phyloP scores from a whole-genome alignment of 2,797 vertebrate genomes.

The Hoplostethus mediterraneus region DNA sequence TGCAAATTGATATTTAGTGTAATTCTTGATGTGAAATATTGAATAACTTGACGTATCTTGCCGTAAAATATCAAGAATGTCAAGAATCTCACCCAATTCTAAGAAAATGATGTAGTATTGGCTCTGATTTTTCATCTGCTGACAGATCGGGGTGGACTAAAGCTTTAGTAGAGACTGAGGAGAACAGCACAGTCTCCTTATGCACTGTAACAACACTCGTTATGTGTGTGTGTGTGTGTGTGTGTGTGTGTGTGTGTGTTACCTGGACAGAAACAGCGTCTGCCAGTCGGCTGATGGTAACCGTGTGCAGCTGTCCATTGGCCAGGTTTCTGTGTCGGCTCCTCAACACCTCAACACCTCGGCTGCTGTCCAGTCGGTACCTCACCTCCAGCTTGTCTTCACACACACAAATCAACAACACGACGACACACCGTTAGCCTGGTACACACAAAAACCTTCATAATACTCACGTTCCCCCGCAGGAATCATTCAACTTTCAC shows the following conservation, averaged over 20 bases:
- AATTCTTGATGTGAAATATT: too few species aligned
- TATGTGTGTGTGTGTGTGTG: background rate
- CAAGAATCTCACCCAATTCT: too few species aligned
- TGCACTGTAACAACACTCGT: background rate
- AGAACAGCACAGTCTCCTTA: background rate
- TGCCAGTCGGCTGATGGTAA: slow-evolving; percentile 87
- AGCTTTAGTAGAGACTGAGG: background rate
- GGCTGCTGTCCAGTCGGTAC: slow-evolving; percentile 88
- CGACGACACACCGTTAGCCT: background rate
- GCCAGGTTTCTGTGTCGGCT: slow-evolving; percentile 87
- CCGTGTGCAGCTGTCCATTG: slow-evolving; percentile 87
- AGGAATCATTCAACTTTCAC: too few species aligned
- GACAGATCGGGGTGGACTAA: background rate
- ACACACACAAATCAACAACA: slow-evolving; percentile 15
- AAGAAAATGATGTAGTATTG: too few species aligned
- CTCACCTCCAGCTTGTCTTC: slow-evolving; percentile 91
- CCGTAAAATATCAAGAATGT: too few species aligned
- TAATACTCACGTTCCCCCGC: too few species aligned
- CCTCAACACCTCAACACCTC: slow-evolving; percentile 85
- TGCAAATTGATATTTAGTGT: too few species aligned
- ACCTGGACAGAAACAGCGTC: slow-evolving; percentile 80
- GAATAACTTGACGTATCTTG: too few species aligned
- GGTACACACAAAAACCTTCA: background rate
- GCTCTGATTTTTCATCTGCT: background rate
- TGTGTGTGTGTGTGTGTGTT: slow-evolving; percentile 8